Base-by-base conservation (phyloP, 2,113 vertebrate species). In the Neomonachus schauinslandi region DNA sequence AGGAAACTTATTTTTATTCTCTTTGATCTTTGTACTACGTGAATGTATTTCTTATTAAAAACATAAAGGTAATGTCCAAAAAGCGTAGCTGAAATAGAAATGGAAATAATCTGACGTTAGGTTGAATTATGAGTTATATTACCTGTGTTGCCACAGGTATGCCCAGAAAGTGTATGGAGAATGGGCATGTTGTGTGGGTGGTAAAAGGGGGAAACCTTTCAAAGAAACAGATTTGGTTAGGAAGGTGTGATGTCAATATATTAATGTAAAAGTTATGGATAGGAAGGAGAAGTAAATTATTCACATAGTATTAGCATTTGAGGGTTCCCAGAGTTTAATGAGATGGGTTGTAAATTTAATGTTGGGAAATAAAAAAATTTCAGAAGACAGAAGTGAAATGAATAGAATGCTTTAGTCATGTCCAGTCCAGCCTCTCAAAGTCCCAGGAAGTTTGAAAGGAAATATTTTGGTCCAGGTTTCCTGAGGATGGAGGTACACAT, bases 311-410 rank as follows among this genome's bases (percentile, higher is more conserved):
- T 59, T 83, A 77, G 55, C 59, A 15, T 87, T 87, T 53, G 36
- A 69, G 36, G 63, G n/a, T 82, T 85, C 16, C 36, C 61, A 86
- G 57, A 83, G 33, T 21, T 67, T 72, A 53, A 8, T 92, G 67
- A 96, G 72, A 82, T 67, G 19, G 46, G 61, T 74, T 83, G 19
- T 55, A n/a, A 94, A 77, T 85, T 93, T 86, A 91, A 89, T 28
- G 2, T 39, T 77, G 77, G 82, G 16, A 89, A 55, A 57, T 31
- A 55, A 53, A 88, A 80, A 84, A 19, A n/a, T 51, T 71, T 84
- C 51, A 86, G 72, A 81, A 81, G 59, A 81, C 4, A 55, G 16
- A 89, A 55, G 14, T 76, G 13, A 72, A 55, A 55, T 7, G 39
- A 63, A 39, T 9, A 2, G n/a, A 57, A 89, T 55, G 18, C 7